A percentile compares a stretch with the other conserved stretches of the same genome.
Evolutionary conservation across 2,113 vertebrate species (phyloP).

Genomic region (Zapornia atra): DNA sequence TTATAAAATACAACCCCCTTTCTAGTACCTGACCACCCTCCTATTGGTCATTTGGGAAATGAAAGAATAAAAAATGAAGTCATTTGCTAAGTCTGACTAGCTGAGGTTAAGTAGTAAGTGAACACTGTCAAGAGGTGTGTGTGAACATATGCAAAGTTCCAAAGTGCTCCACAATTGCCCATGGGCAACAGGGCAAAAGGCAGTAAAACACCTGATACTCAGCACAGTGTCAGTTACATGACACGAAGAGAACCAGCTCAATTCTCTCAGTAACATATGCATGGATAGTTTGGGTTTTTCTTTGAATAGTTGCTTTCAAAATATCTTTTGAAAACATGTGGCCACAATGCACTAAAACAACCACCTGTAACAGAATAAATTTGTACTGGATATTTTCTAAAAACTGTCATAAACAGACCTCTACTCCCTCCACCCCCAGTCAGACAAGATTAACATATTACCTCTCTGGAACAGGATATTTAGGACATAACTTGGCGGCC

Average conservation of each 20-base stretch:
- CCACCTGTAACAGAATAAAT: background rate
- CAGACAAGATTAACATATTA: constrained; percentile 69
- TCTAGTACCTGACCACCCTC: background rate
- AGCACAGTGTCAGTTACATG: background rate
- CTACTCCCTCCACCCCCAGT: background rate
- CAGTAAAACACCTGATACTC: background rate
- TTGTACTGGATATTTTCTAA: background rate
- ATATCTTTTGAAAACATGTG: background rate
- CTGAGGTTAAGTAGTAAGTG: background rate
- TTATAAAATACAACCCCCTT: background rate
- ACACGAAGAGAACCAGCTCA: background rate
- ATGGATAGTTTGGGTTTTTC: background rate
- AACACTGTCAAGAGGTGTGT: background rate
- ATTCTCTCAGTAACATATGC: background rate
- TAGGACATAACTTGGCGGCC: constrained; percentile 87
- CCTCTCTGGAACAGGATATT: constrained; percentile 94
- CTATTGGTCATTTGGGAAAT: background rate
- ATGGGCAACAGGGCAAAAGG: background rate
- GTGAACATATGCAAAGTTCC: background rate
- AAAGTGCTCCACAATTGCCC: background rate
- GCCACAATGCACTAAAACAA: background rate
- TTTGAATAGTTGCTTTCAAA: background rate
- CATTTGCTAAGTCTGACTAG: background rate
- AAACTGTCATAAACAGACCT: background rate
- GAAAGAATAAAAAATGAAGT: background rate